Conservation (phyloP, 2,888 invertebrate genomes). For the Anaspis maculata region DNA sequence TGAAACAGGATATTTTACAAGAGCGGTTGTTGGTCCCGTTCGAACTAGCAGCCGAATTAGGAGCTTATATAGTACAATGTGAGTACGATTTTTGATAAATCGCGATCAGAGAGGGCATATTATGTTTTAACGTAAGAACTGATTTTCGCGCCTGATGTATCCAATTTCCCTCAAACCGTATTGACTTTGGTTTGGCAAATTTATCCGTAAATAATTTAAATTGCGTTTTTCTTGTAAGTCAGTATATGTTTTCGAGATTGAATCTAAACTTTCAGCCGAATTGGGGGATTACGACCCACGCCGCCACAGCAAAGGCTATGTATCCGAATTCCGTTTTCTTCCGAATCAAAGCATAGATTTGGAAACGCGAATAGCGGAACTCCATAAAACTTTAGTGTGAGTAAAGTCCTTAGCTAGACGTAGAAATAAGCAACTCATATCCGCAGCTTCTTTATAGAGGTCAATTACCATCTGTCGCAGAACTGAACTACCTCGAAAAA, state of each 20-base stretch:
- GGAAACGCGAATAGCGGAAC: constrained; percentile 77
- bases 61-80: constrained; percentile 92
- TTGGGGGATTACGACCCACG: constrained; percentile 89
- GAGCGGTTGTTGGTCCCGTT: constrained; percentile 85
- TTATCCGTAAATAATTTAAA: neutral
- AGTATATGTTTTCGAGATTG: constrained; percentile 9
- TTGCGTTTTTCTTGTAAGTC: neutral
- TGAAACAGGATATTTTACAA: constrained; percentile 93
- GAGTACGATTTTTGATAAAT: constrained; percentile 49
- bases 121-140: neutral
- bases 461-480: constrained; percentile 84
- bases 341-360: constrained; percentile 88
- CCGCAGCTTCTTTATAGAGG: constrained; percentile 48
- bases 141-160: neutral
- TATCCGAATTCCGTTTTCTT: constrained; percentile 88
- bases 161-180: neutral
- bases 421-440: constrained; percentile 3
- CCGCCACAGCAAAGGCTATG: constrained; percentile 81
- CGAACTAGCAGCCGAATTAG: constrained; percentile 85
- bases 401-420: no score
- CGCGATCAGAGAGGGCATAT: constrained; percentile 1
- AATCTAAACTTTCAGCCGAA: constrained; percentile 86
- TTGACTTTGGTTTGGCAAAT: constrained; percentile 2
- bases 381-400: constrained; percentile 83
- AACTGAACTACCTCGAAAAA: constrained; percentile 92